Evolutionary conservation across 2,797 vertebrate genomes (phyloP), one percentile per base, ranked within the genome.

Genomic region (Falco rusticolus): DNA sequence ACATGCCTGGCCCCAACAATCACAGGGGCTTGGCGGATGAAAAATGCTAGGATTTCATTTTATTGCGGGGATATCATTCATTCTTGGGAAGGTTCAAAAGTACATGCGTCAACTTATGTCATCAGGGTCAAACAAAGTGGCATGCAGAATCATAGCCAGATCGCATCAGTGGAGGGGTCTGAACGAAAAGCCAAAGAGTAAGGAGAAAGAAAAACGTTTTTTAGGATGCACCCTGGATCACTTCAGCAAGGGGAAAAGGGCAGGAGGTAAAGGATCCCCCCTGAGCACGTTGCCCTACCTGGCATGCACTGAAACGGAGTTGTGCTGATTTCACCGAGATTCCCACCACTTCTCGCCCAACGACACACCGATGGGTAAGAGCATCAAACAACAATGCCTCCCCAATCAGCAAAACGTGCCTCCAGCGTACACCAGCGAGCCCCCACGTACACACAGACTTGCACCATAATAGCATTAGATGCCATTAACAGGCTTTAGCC

Each of bases 41-140:
- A 97, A 97, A 96, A 95, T 37, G 95, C 95, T 95, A 94, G 96
- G 94, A 97, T 96, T 96, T 96, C 89, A 39, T 95, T 97, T 97
- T 97, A 97, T 96, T 96, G 97, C 95, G 77, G 95, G 94, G 95
- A 93, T 95, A 97, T 97, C 94, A 97, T 91, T 97, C 95, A 97
- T 97, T 97, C 96, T 95, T 90, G 87, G 76, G 92, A 94, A 97
- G 93, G 96, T 97, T 97, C 96, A 97, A 97, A 97, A 97, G 96
- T 97, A 95, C 96, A 97, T 84, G 83, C 66, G 33, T 96, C 95
- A 93, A 93, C 93, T 96, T 91, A 95, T 95, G 95, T 96, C 95
- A 91, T 93, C 87, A 94, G 95, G 97, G 97, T 97, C 97, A 97
- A 94, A 85, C 90, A 43, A 92, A 94, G 93, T 91, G 92, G 96